Evolutionary conservation across 1,140 invertebrate species (phyloP).

Genomic region (Cheumatopsyche charites): DNA sequence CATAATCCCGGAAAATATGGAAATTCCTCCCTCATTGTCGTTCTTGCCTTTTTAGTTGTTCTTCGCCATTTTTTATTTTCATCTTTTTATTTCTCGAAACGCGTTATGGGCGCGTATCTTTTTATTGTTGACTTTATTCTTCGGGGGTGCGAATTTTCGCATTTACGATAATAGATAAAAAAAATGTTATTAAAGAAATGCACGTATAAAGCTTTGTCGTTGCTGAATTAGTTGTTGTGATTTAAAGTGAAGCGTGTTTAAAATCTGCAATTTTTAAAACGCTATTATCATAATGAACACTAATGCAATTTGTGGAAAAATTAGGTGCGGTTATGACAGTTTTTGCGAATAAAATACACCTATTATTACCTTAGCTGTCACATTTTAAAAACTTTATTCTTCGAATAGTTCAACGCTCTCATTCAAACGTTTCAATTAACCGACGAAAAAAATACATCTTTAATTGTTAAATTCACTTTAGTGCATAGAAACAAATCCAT

Average conservation of each 20-base stretch:
- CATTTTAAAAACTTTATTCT: too few relatives aligned
- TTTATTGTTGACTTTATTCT: conserved; percentile 33
- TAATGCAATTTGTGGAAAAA: too few relatives aligned
- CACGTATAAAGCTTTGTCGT: background rate
- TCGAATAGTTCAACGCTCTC: too few relatives aligned
- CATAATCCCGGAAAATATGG: conserved; percentile 49
- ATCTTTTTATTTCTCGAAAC: conserved; percentile 41
- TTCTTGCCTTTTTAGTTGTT: conserved; percentile 10
- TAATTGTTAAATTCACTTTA: too few relatives aligned
- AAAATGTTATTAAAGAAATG: conserved; percentile 18
- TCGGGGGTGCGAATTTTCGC: background rate
- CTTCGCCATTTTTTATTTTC: conserved; percentile 8
- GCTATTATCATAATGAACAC: too few relatives aligned
- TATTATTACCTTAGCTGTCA: too few relatives aligned
- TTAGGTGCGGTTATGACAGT: too few relatives aligned
- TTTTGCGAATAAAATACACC: too few relatives aligned
- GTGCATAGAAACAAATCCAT: too few relatives aligned
- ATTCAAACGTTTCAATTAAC: too few relatives aligned
- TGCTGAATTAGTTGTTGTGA: background rate
- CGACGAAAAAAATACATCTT: too few relatives aligned
- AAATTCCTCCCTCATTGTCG: conserved; percentile 42
- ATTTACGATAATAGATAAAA: conserved; percentile 33
- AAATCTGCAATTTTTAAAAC: too few relatives aligned
- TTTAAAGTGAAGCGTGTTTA: background rate
- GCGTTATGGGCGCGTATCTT: conserved; percentile 36